These are phyloP conservation scores for Myathropa florea DNA, from an alignment of 2,888 invertebrate genomes.

Conservation along the genomic window DNA sequence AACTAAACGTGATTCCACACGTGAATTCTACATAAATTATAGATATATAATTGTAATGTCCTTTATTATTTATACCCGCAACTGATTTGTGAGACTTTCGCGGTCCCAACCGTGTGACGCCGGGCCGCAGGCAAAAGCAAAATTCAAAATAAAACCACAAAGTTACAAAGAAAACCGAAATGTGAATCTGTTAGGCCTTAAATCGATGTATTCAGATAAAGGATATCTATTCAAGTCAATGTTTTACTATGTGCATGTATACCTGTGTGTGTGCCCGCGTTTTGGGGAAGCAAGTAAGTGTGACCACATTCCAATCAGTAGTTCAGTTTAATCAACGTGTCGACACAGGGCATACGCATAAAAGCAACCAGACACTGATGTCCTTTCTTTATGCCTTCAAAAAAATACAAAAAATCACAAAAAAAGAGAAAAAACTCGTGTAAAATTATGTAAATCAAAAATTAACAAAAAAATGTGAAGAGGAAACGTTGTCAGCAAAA, in stretches of 20 bases:
- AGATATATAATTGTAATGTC: no score
- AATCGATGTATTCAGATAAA: constrained; percentile 14
- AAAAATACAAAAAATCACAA: constrained; percentile 3
- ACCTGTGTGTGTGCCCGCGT: not conserved
- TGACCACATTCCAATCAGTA: not conserved
- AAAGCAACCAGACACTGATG: not conserved
- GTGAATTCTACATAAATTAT: no score
- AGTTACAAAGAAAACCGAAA: constrained; percentile 31
- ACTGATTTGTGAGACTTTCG: not conserved
- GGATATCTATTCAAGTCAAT: constrained; percentile 33
- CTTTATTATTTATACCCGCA: constrained; percentile 27
- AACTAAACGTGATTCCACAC: no score
- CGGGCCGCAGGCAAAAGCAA: not conserved
- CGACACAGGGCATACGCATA: not conserved
- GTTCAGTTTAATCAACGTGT: not conserved
- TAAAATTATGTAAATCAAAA: not conserved
- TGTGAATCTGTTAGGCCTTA: constrained; percentile 65
- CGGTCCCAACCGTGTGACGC: no score
- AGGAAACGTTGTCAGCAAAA: not conserved
- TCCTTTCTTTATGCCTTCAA: not conserved
- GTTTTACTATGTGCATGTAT: constrained; percentile 9
- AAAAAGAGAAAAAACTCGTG: not conserved
- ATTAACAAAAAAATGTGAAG: constrained; percentile 2
- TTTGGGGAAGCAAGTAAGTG: not conserved
- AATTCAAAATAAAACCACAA: constrained; percentile 1